Evolutionary conservation across 2,113 vertebrate genomes (phyloP), one percentile per base, ranked within the genome.

Genomic region (Cryptotis parvus): DNA sequence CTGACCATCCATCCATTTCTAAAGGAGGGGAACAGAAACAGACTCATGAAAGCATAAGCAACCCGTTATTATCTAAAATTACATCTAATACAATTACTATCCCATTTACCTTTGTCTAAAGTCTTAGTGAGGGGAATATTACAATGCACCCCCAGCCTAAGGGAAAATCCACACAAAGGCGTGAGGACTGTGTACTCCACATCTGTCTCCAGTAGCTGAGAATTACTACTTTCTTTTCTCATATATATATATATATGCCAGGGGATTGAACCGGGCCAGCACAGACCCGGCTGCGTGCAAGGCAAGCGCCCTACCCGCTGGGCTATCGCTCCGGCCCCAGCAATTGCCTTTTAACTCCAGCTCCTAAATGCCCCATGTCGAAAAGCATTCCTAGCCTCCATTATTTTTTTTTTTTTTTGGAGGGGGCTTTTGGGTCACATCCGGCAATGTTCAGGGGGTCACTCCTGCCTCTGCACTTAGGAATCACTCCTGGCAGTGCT

Each of bases 11-110:
- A 89, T 81, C 41, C 66, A 88, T 26, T 88, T 93, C 88, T 74
- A 82, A 91, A 94, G 84, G 88, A 97, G 43, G 70, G 73, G 66
- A 39, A 66, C 82, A 89, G 83, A 93, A 90, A 87, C 91, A 97
- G n/a, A 90, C 91, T 91, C 14, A 14, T 58, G 76, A 69, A 90
- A 91, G 39, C 61, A 92, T 74, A 84, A 74, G 84, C 58, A 82
- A 90, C 24, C 27, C 52, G 27, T 75, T 45, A 69, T 45, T 27
- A 80, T 49, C 49, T 87, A 82, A 82, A 83, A 65, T 20, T 55
- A 27, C 26, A 87, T 7, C 29, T 7, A 87, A 73, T 9, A 55
- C 37, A 41, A 66, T 75, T 81, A 15, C 29, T 24, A 76, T 45
- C 16, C 55, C 39, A 69, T 84, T 77, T 91, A 45, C 49, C 15